Evolutionary conservation across 2,888 invertebrate species (phyloP), one percentile per base, ranked within the genome.

Genomic region (Drosophila testacea): DNA sequence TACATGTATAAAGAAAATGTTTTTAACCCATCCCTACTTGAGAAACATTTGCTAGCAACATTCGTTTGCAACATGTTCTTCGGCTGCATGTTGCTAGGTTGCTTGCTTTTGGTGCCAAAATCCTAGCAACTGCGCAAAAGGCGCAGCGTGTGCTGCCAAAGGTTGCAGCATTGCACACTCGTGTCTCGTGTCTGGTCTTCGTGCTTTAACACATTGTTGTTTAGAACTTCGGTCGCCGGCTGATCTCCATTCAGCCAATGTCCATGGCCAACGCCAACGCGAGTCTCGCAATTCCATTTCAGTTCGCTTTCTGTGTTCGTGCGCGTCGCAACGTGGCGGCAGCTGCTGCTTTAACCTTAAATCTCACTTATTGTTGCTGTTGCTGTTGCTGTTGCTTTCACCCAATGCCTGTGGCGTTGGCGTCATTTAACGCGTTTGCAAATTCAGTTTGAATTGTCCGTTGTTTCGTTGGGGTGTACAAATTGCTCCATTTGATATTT

Each of bases 241-340:
- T 88, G 83, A 83, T 83, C 83, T 88, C 77, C 83, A 84, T 62
- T 79, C 64, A 69, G 67, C 57, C 63, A 47, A 11, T 38, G 59
- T 48, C 54, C 54, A 36, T 32, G 32, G 59, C 22, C 36, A 48
- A 32, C 39, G 34, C 11, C 34, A 56, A 39, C 47, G 41, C 59
- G 62, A 68, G 50, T 65, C 50, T 50, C 51, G 61, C 47, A 59
- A 55, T 79, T 63, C 44, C 56, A 66, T 48, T 73, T 89, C 81
- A 88, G 88, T 88, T 77, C 76, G 85, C 73, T 71, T 83, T 76
- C 61, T 69, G 81, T 69, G 66, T 73, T 81, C 88, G 78, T 54
- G 54, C 63, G 74, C 66, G 60, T 63, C 82, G 71, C 80, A 83
- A 64, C 89, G 67, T 61, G 42, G 36, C 50, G 63, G 66, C 71